Evolutionary conservation across 2,888 invertebrate species (phyloP).

Genomic region (Nephrotoma flavescens): DNA sequence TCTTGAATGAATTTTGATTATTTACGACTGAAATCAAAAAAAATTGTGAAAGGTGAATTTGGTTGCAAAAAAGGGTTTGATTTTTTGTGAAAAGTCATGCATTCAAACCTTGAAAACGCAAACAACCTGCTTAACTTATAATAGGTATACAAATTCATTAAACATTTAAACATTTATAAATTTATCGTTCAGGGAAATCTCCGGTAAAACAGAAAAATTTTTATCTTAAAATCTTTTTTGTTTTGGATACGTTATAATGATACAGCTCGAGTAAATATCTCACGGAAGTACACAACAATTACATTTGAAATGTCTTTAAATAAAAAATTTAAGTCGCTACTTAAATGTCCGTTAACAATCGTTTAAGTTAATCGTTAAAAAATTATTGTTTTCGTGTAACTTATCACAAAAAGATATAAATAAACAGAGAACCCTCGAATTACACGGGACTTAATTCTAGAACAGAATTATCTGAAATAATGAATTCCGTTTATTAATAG

Average conservation of each 20-base stretch:
- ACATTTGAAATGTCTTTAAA: neutral
- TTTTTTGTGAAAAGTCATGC: too few relatives aligned
- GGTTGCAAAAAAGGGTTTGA: neutral
- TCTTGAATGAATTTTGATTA: neutral
- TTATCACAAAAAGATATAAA: neutral
- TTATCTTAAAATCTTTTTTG: neutral
- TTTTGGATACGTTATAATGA: neutral
- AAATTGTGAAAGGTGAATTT: neutral
- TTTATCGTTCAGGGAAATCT: neutral
- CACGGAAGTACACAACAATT: neutral
- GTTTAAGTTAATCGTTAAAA: neutral
- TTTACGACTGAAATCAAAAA: neutral
- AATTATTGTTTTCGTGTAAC: neutral
- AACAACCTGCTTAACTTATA: neutral
- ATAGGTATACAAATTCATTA: too few relatives aligned
- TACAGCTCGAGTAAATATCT: neutral
- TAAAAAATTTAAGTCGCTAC: neutral
- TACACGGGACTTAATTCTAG: neutral
- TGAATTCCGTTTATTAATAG: too few relatives aligned
- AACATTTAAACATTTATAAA: neutral
- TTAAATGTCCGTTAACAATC: neutral
- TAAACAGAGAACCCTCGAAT: neutral
- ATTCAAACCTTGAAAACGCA: neutral
- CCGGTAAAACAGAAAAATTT: neutral
- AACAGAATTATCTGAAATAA: too few relatives aligned